Base-by-base conservation (phyloP, 2,888 invertebrate species). In the Sarcophaga carnaria region DNA sequence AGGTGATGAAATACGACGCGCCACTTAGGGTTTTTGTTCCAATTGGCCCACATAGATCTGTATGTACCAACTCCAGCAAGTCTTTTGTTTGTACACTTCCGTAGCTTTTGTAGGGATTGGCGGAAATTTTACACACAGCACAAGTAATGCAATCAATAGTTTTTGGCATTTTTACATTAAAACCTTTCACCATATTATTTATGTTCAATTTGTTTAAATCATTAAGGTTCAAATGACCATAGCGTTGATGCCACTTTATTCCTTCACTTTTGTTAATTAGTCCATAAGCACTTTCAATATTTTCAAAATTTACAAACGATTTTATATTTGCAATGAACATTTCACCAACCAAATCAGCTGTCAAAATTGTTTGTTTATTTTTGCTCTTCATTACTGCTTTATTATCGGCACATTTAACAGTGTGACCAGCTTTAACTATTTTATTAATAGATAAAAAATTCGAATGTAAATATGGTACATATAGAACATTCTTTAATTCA, bases 81-180 rank as follows among this genome's bases (percentile, higher is more conserved):
- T 64, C 25, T 4, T 4, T 22, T 25, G 74, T 69, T 69, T 75
- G 69, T 5, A 74, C 49, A 63, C 20, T 49, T 3, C 60, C 8
- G 27, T 81, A 69, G n/a, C 6, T 81, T 49, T 66, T 66, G 14
- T 63, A 86, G 17, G 87, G 81, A 2, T 22, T 82, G 45, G 49
- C 49, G 59, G 37, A 22, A 10, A 85, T 85, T 82, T 87, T 82
- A 20, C 79, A 74, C 12, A 72, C 37, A 25, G 79, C 85, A 45
- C 84, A 85, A 14, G 84, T 85, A 25, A 69, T n/a, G 10, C 86
- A 86, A 3, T 69, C 54, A n/a, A 86, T 70, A n/a, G 45, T 67
- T 14, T 72, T 72, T 10, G 74, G 27, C 8, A 71, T 14, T 45
- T 69, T 85, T 4, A 69, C 11, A 45, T 70, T 22, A 11, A 85